Evolutionary conservation across 2,797 vertebrate species (phyloP).

Genomic region (Fundulus diaphanus): DNA sequence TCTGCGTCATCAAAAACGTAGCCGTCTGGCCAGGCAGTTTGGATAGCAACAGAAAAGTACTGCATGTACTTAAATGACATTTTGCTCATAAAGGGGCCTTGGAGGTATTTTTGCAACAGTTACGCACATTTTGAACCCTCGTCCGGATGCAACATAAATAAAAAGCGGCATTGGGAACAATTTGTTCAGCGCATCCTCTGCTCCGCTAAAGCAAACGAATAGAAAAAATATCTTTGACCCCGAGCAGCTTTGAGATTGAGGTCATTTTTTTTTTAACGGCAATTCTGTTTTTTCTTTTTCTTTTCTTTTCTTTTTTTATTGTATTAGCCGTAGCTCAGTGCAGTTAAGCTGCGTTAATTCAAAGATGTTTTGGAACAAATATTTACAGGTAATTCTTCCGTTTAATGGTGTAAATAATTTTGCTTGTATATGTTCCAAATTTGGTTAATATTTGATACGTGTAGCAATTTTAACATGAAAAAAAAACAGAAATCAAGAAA

Average conservation of each 20-base stretch:
- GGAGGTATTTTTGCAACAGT: not conserved
- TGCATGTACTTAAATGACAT: constrained; percentile 33
- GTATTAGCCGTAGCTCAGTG: no score
- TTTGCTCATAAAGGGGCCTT: not conserved
- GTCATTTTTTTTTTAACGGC: no score
- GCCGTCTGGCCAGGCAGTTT: constrained; percentile 45
- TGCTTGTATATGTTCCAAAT: no score
- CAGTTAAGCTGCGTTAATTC: no score
- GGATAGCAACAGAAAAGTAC: constrained; percentile 52
- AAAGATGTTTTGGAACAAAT: no score
- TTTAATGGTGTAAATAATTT: no score
- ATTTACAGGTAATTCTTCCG: no score
- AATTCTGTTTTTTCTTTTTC: no score
- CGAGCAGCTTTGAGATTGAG: not conserved
- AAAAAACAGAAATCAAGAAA: no score
- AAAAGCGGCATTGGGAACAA: not conserved
- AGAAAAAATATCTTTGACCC: not conserved
- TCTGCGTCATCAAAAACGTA: constrained; percentile 73
- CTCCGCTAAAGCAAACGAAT: not conserved
- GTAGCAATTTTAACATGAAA: no score
- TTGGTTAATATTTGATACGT: no score
- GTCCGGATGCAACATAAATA: not conserved
- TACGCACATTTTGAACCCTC: not conserved
- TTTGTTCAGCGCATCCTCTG: not conserved
- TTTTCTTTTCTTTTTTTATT: not conserved